A percentile compares a stretch with the other conserved stretches of the same genome.
These are phyloP conservation scores for Celastrina argiolus DNA, from an alignment of 2,888 invertebrate species.

Conservation along the genomic window DNA sequence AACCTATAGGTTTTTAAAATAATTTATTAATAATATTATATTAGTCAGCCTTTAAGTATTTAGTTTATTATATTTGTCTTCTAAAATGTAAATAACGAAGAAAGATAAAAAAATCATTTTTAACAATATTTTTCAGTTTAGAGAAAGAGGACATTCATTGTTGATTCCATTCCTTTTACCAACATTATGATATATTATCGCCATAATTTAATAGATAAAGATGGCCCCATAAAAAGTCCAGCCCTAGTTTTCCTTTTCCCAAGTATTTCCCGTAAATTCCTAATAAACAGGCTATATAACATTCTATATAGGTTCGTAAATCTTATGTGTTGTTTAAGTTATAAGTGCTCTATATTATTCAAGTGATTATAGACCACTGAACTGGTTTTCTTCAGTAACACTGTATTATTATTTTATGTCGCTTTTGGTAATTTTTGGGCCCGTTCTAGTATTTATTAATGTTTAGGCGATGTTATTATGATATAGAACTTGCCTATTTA, in stretches of 20 bases:
- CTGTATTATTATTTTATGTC: no score
- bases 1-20: not conserved
- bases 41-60: not conserved
- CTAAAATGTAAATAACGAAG: not conserved
- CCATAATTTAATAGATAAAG: constrained; percentile 5
- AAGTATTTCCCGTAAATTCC: not conserved
- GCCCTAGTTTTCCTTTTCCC: not conserved
- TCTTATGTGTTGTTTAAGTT: not conserved
- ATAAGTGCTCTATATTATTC: not conserved
- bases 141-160: not conserved
- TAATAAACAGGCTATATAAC: constrained; percentile 1
- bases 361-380: not conserved
- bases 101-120: not conserved
- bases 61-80: not conserved
- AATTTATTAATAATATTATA: not conserved
- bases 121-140: not conserved
- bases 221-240: constrained; percentile 1
- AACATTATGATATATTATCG: not conserved
- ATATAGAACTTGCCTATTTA: no score
- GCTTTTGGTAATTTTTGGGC: no score
- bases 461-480: no score
- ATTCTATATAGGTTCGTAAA: not conserved
- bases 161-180: not conserved
- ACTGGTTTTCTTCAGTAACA: no score
- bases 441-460: no score